Evolutionary conservation across 2,888 invertebrate species (phyloP).

Genomic region (Argyresthia albistria): DNA sequence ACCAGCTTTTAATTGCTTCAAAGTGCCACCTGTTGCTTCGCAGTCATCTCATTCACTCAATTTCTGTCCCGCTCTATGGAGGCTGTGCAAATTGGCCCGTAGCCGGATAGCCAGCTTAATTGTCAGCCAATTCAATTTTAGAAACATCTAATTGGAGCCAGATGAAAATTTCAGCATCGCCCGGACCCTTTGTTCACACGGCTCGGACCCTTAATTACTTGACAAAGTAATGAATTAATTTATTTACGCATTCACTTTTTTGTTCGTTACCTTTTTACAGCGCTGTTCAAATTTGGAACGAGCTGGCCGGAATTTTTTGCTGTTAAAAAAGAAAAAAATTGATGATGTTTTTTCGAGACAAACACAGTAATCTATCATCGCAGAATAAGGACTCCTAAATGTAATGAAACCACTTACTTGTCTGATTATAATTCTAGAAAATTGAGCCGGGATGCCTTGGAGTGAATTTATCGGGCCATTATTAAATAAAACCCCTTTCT

Average conservation of each 20-base stretch:
- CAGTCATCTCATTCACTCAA: constrained; percentile 18
- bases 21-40: constrained; percentile 64
- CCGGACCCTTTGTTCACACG: constrained; percentile 48
- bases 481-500: constrained; percentile 65
- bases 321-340: constrained; percentile 4
- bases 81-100: constrained; percentile 57
- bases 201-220: constrained; percentile 51
- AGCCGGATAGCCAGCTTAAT: constrained; percentile 61
- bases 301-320: constrained; percentile 12
- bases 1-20: constrained; percentile 65
- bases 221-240: constrained; percentile 50
- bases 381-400: constrained; percentile 21
- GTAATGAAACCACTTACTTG: constrained; percentile 37
- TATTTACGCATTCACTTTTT: constrained; percentile 24
- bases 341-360: not conserved
- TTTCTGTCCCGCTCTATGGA: constrained; percentile 32
- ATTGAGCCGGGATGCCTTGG: constrained; percentile 40
- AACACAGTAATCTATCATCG: not conserved
- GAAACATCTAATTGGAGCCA: constrained; percentile 56
- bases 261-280: constrained; percentile 13
- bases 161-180: constrained; percentile 54
- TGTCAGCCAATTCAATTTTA: constrained; percentile 64
- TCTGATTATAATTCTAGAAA: constrained; percentile 51
- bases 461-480: constrained; percentile 60
- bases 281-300: constrained; percentile 12